Conservation (phyloP, 2,888 invertebrate genomes). For the Timandra comae region DNA sequence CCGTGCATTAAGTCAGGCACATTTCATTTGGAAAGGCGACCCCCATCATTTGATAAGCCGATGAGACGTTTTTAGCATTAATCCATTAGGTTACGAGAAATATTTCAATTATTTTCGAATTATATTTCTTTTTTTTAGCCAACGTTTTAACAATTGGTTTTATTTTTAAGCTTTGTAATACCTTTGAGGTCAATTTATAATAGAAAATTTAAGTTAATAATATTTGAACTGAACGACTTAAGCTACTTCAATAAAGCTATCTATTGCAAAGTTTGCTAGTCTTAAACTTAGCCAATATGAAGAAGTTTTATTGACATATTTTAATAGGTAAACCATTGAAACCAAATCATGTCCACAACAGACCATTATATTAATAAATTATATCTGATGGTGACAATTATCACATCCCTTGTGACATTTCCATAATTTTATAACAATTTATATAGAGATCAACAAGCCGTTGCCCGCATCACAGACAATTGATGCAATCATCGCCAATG, state of each 20-base stretch:
- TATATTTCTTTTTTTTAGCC: conserved; percentile 24
- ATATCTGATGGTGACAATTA: too few relatives aligned
- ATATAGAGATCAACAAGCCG: conserved; percentile 67
- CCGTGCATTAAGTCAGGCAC: conserved; percentile 53
- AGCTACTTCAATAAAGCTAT: too few relatives aligned
- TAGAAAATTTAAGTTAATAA: too few relatives aligned
- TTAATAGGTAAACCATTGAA: too few relatives aligned
- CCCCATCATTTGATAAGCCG: conserved; percentile 71
- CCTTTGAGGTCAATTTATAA: too few relatives aligned
- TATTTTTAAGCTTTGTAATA: too few relatives aligned
- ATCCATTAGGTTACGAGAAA: conserved; percentile 55
- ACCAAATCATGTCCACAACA: too few relatives aligned
- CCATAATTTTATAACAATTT: conserved; percentile 61
- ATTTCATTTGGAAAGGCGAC: conserved; percentile 66
- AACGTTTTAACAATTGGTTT: conserved; percentile 7
- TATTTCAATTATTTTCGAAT: conserved; percentile 51
- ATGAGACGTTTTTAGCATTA: conserved; percentile 64
- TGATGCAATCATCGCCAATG: conserved; percentile 74
- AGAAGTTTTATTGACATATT: too few relatives aligned
- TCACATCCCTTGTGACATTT: conserved; percentile 42
- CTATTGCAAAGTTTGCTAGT: too few relatives aligned
- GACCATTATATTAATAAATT: too few relatives aligned
- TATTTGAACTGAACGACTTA: too few relatives aligned
- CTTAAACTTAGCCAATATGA: too few relatives aligned
- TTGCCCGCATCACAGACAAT: conserved; percentile 72